Conservation (phyloP, 2,113 vertebrate species). For the Onychostoma macrolepis region DNA sequence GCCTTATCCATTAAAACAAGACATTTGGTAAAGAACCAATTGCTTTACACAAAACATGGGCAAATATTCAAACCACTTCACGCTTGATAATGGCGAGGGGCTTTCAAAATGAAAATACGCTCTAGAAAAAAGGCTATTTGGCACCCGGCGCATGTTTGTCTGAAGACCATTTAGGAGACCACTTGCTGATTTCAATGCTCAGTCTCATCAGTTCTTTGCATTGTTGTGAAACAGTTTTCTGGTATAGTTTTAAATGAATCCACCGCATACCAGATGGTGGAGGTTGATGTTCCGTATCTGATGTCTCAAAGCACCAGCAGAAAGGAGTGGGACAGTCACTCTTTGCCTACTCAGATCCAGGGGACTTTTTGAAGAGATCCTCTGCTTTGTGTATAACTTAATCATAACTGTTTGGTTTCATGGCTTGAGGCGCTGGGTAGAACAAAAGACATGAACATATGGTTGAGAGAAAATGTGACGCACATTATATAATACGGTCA, state of each 20-base stretch:
- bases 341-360: background rate
- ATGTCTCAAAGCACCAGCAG: constrained; percentile 7
- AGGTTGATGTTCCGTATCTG: constrained; percentile 20
- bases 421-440: background rate
- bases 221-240: constrained; percentile 22
- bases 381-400: background rate
- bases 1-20: background rate
- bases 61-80: background rate
- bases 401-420: background rate
- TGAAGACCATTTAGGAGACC: background rate
- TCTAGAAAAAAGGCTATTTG: background rate
- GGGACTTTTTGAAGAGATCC: background rate
- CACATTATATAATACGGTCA: background rate
- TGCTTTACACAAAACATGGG: background rate
- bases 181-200: constrained; percentile 12
- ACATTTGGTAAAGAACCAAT: background rate
- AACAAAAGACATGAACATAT: constrained; percentile 8
- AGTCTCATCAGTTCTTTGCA: constrained; percentile 1
- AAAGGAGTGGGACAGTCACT: background rate
- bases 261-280: background rate
- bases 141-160: background rate
- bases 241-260: constrained; percentile 16
- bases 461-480: background rate
- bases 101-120: background rate
- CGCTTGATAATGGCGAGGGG: background rate